Conservation (phyloP, 2,113 vertebrate genomes). For the Choloepus hoffmanni region DNA sequence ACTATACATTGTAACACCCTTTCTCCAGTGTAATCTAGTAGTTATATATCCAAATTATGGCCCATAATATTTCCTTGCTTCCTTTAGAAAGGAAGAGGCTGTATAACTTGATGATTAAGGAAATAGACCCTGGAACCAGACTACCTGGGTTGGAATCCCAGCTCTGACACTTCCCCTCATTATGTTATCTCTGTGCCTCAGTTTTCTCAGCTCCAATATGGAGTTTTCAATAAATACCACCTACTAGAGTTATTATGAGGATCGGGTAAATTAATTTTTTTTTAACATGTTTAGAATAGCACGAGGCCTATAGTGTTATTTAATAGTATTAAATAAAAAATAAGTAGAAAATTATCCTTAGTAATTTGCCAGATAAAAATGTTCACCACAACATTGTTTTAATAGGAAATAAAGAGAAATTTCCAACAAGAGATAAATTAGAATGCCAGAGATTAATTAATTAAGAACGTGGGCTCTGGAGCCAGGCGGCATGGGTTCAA, state of each 20-base stretch:
- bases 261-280: conserved; percentile 46
- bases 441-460: too few relatives aligned
- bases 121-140: not conserved
- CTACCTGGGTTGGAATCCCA: not conserved
- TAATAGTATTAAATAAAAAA: conserved; percentile 48
- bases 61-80: not conserved
- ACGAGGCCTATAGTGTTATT: not conserved
- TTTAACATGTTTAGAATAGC: not conserved
- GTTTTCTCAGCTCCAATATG: too few relatives aligned
- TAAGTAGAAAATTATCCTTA: conserved; percentile 33
- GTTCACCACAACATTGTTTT: not conserved
- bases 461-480: not conserved
- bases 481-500: not conserved
- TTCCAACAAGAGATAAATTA: not conserved
- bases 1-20: not conserved
- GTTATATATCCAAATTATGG: not conserved
- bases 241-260: not conserved
- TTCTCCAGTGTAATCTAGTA: not conserved
- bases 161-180: not conserved
- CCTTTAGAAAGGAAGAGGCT: not conserved
- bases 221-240: not conserved
- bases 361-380: not conserved
- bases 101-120: not conserved
- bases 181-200: not conserved
- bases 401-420: not conserved